phyloP scores from a whole-genome alignment of 2,113 vertebrate genomes.

The Phyllostomus hastatus region DNA sequence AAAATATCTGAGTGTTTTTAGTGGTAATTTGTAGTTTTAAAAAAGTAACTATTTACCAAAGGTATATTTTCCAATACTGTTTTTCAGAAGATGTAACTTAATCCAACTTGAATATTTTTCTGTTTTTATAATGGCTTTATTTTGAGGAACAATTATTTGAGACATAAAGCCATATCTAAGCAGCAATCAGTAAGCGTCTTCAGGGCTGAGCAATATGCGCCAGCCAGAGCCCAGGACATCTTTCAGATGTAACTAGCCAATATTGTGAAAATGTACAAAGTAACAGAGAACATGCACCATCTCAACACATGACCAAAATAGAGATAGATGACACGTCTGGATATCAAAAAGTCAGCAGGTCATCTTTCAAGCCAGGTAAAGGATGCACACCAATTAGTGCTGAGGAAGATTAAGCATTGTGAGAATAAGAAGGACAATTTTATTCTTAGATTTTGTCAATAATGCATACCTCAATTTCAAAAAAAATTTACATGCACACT shows the following conservation, averaged over 20 bases:
- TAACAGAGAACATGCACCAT: background rate
- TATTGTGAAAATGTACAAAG: background rate
- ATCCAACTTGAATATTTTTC: background rate
- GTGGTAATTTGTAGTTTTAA: background rate
- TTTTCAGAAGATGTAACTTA: conserved; percentile 27
- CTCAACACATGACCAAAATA: background rate
- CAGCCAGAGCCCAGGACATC: background rate
- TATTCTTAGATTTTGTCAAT: background rate
- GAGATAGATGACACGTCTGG: background rate
- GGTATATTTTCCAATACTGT: background rate
- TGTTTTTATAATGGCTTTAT: background rate
- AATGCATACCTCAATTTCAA: background rate
- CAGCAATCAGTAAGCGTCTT: background rate
- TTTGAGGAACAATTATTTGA: background rate
- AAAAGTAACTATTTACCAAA: background rate
- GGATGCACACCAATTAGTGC: background rate
- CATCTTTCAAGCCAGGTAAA: background rate
- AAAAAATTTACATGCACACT: background rate
- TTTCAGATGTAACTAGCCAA: background rate
- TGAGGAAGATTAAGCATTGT: background rate
- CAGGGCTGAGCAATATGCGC: no score
- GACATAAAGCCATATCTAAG: background rate
- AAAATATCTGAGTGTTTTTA: background rate
- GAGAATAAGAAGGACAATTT: background rate
- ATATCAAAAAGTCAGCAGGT: background rate